Conservation (phyloP, 2,113 vertebrate genomes). For the Melanerpes formicivorus region DNA sequence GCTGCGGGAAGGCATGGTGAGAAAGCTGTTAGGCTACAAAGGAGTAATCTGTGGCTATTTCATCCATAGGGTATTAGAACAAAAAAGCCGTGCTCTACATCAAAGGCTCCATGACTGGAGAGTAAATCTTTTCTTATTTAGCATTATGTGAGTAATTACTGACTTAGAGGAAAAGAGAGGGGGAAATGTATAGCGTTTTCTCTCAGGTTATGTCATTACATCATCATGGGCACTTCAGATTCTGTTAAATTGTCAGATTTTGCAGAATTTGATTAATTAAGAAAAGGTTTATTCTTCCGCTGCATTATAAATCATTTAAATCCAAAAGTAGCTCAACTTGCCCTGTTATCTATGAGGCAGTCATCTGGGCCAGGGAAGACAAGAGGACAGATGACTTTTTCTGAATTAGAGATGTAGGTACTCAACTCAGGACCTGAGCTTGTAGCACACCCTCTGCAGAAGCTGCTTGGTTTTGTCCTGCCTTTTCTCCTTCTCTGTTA, state of each 20-base stretch:
- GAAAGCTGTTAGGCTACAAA: constrained; percentile 64
- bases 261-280: constrained; percentile 15
- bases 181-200: constrained; percentile 16
- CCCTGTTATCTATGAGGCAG: neutral
- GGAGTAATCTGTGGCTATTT: constrained; percentile 56
- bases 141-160: constrained; percentile 51
- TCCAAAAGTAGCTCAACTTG: neutral
- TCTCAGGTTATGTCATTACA: constrained; percentile 11
- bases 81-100: constrained; percentile 8
- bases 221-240: neutral
- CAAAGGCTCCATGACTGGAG: constrained; percentile 32
- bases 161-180: constrained; percentile 17
- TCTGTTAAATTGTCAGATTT: constrained; percentile 27
- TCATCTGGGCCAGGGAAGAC: neutral
- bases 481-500: neutral
- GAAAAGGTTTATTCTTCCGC: constrained; percentile 10
- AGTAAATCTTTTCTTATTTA: constrained; percentile 51
- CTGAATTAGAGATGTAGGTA: constrained; percentile 13
- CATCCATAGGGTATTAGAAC: constrained; percentile 49
- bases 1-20: constrained; percentile 41
- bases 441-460: neutral
- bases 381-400: constrained; percentile 12
- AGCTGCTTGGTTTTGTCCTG: neutral
- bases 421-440: neutral
- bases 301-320: constrained; percentile 37